Evolutionary conservation across 2,113 vertebrate species (phyloP).

Genomic region (Gymnogyps californianus): DNA sequence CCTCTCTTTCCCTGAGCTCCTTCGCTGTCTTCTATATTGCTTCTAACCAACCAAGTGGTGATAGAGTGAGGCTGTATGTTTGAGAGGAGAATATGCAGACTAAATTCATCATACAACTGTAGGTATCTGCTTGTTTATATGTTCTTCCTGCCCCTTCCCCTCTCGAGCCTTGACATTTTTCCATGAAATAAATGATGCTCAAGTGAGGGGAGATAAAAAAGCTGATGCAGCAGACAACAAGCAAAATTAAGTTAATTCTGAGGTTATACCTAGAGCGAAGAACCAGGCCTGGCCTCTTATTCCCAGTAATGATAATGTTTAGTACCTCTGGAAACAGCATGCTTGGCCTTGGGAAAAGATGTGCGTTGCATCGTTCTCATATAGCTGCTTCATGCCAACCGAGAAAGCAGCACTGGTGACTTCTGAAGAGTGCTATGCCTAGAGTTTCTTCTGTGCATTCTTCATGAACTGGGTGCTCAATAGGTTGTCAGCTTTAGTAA

Average conservation of each 20-base stretch:
- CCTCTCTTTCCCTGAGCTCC: background rate
- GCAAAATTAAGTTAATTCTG: background rate
- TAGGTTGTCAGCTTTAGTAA: background rate
- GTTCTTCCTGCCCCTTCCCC: background rate
- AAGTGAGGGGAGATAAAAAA: background rate
- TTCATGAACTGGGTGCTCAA: background rate
- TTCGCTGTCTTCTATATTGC: background rate
- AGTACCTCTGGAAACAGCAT: background rate
- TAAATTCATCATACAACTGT: background rate
- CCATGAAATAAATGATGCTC: background rate
- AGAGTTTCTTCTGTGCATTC: background rate
- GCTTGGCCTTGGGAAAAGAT: background rate
- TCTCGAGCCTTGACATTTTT: background rate
- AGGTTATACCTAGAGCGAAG: background rate
- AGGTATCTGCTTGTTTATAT: background rate
- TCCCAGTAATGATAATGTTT: background rate
- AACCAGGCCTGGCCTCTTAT: background rate
- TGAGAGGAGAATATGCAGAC: background rate
- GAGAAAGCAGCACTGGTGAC: rapidly evolving
- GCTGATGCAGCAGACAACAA: background rate
- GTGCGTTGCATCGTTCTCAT: background rate
- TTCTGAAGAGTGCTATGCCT: background rate
- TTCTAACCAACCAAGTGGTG: background rate
- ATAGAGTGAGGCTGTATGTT: background rate
- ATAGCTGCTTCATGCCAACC: background rate